Conservation (phyloP, 2,888 invertebrate genomes). For the Perithous albicinctus region DNA sequence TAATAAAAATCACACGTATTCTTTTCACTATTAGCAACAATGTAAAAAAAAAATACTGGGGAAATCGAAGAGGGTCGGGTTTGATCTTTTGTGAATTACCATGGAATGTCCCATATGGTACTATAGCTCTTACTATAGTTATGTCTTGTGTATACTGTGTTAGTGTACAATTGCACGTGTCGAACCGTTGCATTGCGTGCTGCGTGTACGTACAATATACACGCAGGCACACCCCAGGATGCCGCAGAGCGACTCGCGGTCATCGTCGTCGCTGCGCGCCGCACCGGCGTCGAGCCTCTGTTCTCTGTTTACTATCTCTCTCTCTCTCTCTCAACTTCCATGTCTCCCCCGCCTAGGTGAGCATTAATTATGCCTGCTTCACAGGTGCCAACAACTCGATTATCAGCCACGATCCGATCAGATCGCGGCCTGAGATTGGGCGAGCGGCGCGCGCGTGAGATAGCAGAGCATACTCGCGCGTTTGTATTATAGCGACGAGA, state of each 20-base stretch:
- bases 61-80: no score
- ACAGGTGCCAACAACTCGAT: constrained; percentile 84
- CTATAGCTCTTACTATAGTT: constrained; percentile 9
- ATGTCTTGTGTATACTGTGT: constrained; percentile 16
- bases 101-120: no score
- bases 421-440: constrained; percentile 78
- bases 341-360: constrained; percentile 52
- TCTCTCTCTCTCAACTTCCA: constrained; percentile 2
- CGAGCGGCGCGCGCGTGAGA: constrained; percentile 65
- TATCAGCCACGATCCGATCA: constrained; percentile 81
- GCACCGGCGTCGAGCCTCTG: constrained; percentile 32
- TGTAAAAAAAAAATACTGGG: no score
- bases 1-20: no score
- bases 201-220: constrained; percentile 30
- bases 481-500: neutral
- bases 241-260: constrained; percentile 29
- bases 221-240: constrained; percentile 13
- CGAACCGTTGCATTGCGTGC: constrained; percentile 56
- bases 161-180: constrained; percentile 28
- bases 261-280: constrained; percentile 40
- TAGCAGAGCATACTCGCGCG: constrained; percentile 31
- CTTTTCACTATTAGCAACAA: no score
- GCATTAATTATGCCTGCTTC: constrained; percentile 82
- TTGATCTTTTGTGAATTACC: no score
- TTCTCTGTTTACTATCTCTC: neutral